These are phyloP conservation scores for Rhagium mordax DNA, from an alignment of 2,888 invertebrate genomes.

Conservation along the genomic window DNA sequence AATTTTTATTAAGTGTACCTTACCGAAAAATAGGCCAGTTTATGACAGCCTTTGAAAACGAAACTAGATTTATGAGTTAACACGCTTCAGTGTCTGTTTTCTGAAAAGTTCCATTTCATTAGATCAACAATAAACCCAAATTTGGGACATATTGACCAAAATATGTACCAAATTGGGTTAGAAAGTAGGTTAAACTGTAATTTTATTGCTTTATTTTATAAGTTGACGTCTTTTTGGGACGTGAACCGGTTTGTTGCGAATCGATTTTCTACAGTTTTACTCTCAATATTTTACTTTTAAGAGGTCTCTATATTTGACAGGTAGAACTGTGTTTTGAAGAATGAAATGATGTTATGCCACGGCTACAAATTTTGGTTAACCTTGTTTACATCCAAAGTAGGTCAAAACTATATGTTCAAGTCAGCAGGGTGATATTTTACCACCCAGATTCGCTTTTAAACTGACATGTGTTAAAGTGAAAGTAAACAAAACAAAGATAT, in stretches of 20 bases:
- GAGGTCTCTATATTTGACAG: slow-evolving; percentile 24
- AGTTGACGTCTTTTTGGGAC: slow-evolving; percentile 37
- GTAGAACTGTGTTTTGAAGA: slow-evolving; percentile 14
- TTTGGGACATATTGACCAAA: slow-evolving; percentile 59
- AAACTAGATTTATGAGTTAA: slow-evolving; percentile 52
- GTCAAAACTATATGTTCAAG: slow-evolving; percentile 6
- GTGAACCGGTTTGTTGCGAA: slow-evolving; percentile 33
- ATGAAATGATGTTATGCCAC: too few relatives aligned
- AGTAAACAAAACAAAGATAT: slow-evolving; percentile 11
- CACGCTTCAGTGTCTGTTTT: slow-evolving; percentile 58
- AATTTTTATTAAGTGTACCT: slow-evolving; percentile 52
- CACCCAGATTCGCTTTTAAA: slow-evolving; percentile 1
- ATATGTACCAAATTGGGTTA: slow-evolving; percentile 54
- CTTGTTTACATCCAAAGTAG: slow-evolving; percentile 20
- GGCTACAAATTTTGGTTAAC: slow-evolving; percentile 28
- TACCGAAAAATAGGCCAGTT: slow-evolving; percentile 50
- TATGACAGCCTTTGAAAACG: slow-evolving; percentile 47
- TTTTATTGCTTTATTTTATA: slow-evolving; percentile 42
- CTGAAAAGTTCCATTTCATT: slow-evolving; percentile 59
- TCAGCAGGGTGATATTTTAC: slow-evolving; percentile 12
- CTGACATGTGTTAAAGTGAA: slow-evolving; percentile 6
- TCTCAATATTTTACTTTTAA: slow-evolving; percentile 42
- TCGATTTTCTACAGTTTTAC: slow-evolving; percentile 55
- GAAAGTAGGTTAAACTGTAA: slow-evolving; percentile 59
- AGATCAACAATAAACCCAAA: slow-evolving; percentile 63